These are phyloP conservation scores for Blomia tropicalis DNA, from an alignment of 2,888 invertebrate genomes.

Conservation along the genomic window DNA sequence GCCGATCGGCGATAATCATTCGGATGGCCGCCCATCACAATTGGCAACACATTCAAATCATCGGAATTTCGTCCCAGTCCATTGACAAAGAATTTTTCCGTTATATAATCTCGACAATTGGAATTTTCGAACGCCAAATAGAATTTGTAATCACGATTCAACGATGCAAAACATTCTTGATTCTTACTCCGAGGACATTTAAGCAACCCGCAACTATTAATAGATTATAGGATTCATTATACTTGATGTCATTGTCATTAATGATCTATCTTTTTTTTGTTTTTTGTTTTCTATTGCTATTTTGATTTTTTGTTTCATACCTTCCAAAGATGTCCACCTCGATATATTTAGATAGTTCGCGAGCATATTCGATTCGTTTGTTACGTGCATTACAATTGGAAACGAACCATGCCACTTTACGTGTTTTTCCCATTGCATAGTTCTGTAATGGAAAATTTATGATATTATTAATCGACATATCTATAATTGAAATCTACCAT, in stretches of 20 bases:
- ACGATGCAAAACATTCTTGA: slow-evolving; percentile 70
- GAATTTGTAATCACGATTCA: slow-evolving; percentile 84
- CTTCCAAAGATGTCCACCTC: slow-evolving; percentile 71
- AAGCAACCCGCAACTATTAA: slow-evolving; percentile 55
- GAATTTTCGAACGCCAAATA: slow-evolving; percentile 94
- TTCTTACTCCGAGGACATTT: slow-evolving; percentile 60
- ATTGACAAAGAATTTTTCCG: slow-evolving; percentile 91
- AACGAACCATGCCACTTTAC: slow-evolving; percentile 87
- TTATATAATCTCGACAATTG: slow-evolving; percentile 85
- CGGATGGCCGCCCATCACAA: slow-evolving; percentile 87
- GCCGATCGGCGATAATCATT: slow-evolving; percentile 75
- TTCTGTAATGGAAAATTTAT: slow-evolving; percentile 19
- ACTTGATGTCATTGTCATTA: background rate
- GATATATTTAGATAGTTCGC: slow-evolving; percentile 66
- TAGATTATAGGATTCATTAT: too few relatives aligned
- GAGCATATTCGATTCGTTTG: slow-evolving; percentile 68
- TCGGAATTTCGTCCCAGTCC: slow-evolving; percentile 39
- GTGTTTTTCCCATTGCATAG: slow-evolving; percentile 34
- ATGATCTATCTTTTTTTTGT: background rate
- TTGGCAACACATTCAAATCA: slow-evolving; percentile 66
- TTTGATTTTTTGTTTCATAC: background rate
- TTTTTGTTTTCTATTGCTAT: background rate
- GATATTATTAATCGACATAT: background rate
- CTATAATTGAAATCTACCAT: background rate
- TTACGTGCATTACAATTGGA: slow-evolving; percentile 90